phyloP scores from a whole-genome alignment of 2,888 invertebrate genomes.

The Sphinx pinastri region DNA sequence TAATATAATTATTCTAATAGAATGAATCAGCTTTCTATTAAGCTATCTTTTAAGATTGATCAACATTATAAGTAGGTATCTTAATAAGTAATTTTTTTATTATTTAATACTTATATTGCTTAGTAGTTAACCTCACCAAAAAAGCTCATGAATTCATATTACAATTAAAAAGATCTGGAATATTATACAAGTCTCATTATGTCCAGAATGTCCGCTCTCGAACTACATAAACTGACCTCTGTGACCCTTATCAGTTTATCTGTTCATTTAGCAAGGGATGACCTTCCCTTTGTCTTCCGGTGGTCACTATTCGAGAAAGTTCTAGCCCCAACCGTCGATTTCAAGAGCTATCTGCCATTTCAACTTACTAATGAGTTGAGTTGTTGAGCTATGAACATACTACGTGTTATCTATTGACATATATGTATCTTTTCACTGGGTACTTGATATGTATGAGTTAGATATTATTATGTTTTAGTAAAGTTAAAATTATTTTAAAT shows the following conservation, averaged over 20 bases:
- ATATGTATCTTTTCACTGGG: not conserved
- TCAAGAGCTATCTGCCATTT: conserved; percentile 4
- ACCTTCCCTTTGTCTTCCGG: conserved; percentile 1
- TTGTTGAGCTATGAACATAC: not conserved
- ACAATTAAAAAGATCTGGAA: too few species aligned
- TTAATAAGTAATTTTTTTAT: too few species aligned
- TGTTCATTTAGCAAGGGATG: conserved; percentile 11
- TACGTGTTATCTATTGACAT: not conserved
- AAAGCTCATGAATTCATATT: not conserved
- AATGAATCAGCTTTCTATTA: too few species aligned
- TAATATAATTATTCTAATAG: too few species aligned
- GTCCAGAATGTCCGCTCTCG: not conserved
- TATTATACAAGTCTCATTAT: not conserved
- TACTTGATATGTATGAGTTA: too few species aligned
- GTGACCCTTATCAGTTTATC: conserved; percentile 7
- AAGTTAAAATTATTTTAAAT: too few species aligned
- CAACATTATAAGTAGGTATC: too few species aligned
- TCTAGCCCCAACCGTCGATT: not conserved
- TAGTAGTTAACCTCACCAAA: not conserved
- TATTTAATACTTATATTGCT: not conserved
- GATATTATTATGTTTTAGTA: too few species aligned
- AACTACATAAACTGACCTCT: not conserved
- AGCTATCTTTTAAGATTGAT: too few species aligned
- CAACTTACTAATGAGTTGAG: too few species aligned
- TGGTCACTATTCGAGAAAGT: conserved; percentile 3